Conservation (phyloP, 2,888 invertebrate genomes). For the Lochmaea crataegi region DNA sequence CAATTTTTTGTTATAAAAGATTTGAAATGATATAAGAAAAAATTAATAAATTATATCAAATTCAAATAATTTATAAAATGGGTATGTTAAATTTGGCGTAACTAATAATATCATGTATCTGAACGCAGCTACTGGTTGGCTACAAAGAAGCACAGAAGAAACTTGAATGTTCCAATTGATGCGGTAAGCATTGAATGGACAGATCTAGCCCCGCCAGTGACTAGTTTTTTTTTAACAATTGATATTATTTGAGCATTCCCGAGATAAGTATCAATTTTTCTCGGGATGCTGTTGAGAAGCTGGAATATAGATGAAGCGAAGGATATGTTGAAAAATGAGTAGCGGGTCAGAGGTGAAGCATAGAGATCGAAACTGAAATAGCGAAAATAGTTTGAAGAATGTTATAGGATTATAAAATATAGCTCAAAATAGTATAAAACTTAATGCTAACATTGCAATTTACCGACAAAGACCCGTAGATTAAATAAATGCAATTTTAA, state of each 20-base stretch:
- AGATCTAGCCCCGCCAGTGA: too few relatives aligned
- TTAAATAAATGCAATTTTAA: constrained; percentile 6
- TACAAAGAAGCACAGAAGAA: background rate
- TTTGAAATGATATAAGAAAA: background rate
- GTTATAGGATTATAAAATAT: background rate
- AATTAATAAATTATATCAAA: background rate
- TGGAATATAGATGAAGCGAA: too few relatives aligned
- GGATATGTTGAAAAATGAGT: too few relatives aligned
- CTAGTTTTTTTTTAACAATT: too few relatives aligned
- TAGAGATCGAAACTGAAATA: too few relatives aligned
- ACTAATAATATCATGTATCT: background rate
- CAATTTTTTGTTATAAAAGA: background rate
- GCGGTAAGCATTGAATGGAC: too few relatives aligned
- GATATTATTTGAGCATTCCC: too few relatives aligned
- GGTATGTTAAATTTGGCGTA: background rate
- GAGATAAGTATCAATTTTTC: too few relatives aligned
- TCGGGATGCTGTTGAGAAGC: too few relatives aligned
- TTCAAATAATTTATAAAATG: background rate
- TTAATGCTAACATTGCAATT: background rate
- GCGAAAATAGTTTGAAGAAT: too few relatives aligned
- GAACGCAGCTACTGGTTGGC: background rate
- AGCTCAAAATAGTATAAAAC: background rate
- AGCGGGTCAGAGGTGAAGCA: too few relatives aligned
- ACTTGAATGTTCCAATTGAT: too few relatives aligned
- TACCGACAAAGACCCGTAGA: background rate